Evolutionary conservation across 1,140 invertebrate genomes (phyloP), one percentile per base, ranked within the genome.

Genomic region (Drosophila tani): DNA sequence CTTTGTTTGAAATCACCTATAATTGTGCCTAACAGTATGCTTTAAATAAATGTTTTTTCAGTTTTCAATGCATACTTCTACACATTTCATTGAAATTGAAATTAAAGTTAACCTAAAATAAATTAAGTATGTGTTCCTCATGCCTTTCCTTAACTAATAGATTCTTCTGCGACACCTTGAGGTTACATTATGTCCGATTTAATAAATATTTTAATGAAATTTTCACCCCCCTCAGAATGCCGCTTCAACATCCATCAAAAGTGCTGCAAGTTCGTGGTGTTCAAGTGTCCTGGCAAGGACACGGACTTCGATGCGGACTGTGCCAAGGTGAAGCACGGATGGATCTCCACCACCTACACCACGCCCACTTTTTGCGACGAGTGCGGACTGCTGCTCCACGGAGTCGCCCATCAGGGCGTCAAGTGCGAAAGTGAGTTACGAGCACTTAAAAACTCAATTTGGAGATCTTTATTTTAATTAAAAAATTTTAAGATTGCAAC

Each of bases 201-300:
- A 5, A 11, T 21, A 3, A 24, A 12, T 19, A 50, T 53, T 58
- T 21, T 19, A 62, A 47, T 43, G 32, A 3, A 47, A 29, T 47
- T 64, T 9, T 19, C 0, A n/a, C 11, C 14, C 21, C 2, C 6
- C 17, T n/a, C 95, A 98, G 97, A 98, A 83, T 98, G 97, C 95
- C 98, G 97, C 93, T 99, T 99, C 94, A 98, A 99, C 74, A 99
- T 99, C n/a, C 99, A 99, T 94, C 99, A 99, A 93, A 94, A 99
- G 94, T 99, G 99, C 93, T 98, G 99, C 95, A 98, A 99, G 93
- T 99, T 98, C 93, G 98, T 99, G 79, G 98, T 98, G 7, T 99
- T 99, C 94, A 98, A 96, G 63, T 99, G 99, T 93, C 99, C 99
- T 7, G 99, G 99, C 79, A 98, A 97, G 51, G 98, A 99, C 95